Evolutionary conservation across 2,888 invertebrate species (phyloP).

Genomic region (Acrobasis suavella): DNA sequence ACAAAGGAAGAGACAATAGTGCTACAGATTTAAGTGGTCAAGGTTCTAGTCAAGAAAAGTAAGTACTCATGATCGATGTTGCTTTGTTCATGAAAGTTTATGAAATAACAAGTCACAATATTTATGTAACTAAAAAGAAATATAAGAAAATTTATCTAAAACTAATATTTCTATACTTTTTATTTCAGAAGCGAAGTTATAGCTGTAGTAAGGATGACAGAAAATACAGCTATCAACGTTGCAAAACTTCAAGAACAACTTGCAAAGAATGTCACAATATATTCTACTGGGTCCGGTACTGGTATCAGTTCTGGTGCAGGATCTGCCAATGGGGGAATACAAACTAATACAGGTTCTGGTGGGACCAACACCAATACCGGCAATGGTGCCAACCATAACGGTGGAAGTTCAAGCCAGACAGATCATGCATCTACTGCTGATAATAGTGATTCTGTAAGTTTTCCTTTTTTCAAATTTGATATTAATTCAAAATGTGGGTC

Average conservation of each 20-base stretch:
- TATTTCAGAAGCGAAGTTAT: slow-evolving; percentile 86
- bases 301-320: slow-evolving; percentile 41
- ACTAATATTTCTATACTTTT: slow-evolving; percentile 10
- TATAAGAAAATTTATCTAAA: no score
- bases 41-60: slow-evolving; percentile 82
- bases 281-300: slow-evolving; percentile 57
- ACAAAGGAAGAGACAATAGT: slow-evolving; percentile 81
- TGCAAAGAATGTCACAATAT: slow-evolving; percentile 70
- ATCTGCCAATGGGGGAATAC: slow-evolving; percentile 24
- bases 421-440: slow-evolving; percentile 53
- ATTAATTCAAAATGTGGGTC: no score
- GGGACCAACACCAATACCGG: slow-evolving; percentile 2
- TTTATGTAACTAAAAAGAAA: no score
- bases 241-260: slow-evolving; percentile 87
- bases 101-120: no score
- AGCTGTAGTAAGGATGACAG: slow-evolving; percentile 86
- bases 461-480: not conserved
- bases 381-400: not conserved
- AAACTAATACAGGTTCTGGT: slow-evolving; percentile 20
- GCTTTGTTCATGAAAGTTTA: no score
- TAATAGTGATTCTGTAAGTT: slow-evolving; percentile 62
- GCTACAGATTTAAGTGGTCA: slow-evolving; percentile 78
- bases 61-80: slow-evolving; percentile 36
- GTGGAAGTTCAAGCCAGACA: slow-evolving; percentile 36
- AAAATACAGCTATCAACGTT: slow-evolving; percentile 86